phyloP scores from a whole-genome alignment of 2,113 vertebrate genomes.

The Orycteropus afer region DNA sequence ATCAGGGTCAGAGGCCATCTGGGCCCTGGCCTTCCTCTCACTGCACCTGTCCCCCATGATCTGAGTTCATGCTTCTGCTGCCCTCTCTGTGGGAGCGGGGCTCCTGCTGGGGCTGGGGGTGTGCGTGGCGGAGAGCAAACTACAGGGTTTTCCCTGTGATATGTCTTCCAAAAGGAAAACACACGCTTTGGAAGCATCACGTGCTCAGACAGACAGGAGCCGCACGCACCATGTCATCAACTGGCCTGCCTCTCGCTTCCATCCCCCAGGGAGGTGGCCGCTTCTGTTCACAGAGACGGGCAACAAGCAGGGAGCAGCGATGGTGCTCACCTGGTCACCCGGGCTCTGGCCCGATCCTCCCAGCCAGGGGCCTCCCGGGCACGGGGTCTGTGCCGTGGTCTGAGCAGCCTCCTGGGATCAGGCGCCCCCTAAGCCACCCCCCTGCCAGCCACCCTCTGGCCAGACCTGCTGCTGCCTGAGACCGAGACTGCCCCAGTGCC shows the following conservation, averaged over 20 bases:
- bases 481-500: too few species aligned
- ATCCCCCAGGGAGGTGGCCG: not conserved
- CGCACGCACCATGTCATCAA: fast-evolving
- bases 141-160: not conserved
- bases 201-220: fast-evolving
- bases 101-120: too few species aligned
- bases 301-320: fast-evolving
- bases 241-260: not conserved
- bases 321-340: too few species aligned
- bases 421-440: not conserved
- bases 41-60: too few species aligned
- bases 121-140: not conserved
- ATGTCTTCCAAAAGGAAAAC: not conserved
- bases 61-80: not conserved
- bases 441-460: not conserved
- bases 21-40: not conserved
- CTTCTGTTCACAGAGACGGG: too few species aligned
- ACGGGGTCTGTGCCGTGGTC: too few species aligned
- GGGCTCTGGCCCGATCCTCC: too few species aligned
- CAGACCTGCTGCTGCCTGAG: not conserved
- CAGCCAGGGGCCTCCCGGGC: not conserved
- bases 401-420: too few species aligned
- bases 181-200: fast-evolving
- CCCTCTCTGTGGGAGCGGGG: not conserved
- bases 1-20: not conserved